Evolutionary conservation across 2,888 invertebrate species (phyloP), one percentile per base, ranked within the genome.

Genomic region (Melikaiella ostensackeni): DNA sequence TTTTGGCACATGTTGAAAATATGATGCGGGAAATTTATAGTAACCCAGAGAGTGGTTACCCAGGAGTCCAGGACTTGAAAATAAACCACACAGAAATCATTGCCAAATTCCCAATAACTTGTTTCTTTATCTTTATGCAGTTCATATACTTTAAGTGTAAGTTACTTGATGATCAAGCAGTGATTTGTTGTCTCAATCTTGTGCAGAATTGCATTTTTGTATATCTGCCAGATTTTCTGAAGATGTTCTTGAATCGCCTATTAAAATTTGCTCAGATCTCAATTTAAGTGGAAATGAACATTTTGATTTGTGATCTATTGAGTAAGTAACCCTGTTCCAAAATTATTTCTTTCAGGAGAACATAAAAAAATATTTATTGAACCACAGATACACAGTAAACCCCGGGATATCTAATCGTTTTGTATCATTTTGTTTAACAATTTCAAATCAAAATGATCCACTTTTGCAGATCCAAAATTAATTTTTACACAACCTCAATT

Each of bases 251-350:
- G 27, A 66, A 46, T 66, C 6, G 19, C 8, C 46, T 24, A 66
- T 27, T 46, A 66, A 27, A 27, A 46, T 27, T 66, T 46, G 46
- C 27, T 66, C 46, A 27, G 19, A 19, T 42, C 46, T 66, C 42
- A 66, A 46, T 66, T 66, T 46, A 46, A 46, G 19, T 42, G 3
- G 46, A 66, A 66, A 13, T 42, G 24, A 66, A 42, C 9, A 50
- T 50, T 42, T 46, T 66, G 66, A 66, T 64, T 64, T 46, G 64
- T 27, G 46, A 46, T 42, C n/a, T n/a, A n/a, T 19, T n/a, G n/a
- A n/a, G 42, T 46, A 42, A 66, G 27, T 42, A 46, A 66, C 66
- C 46, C 66, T 30, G 27, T 66, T 66, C n/a, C 27, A 66, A 66
- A 64, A 66, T 42, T 24, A 66, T 66, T 66, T 11, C 24, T 42